These are phyloP conservation scores for Penelope pileata DNA, from an alignment of 2,113 vertebrate genomes.

Conservation along the genomic window DNA sequence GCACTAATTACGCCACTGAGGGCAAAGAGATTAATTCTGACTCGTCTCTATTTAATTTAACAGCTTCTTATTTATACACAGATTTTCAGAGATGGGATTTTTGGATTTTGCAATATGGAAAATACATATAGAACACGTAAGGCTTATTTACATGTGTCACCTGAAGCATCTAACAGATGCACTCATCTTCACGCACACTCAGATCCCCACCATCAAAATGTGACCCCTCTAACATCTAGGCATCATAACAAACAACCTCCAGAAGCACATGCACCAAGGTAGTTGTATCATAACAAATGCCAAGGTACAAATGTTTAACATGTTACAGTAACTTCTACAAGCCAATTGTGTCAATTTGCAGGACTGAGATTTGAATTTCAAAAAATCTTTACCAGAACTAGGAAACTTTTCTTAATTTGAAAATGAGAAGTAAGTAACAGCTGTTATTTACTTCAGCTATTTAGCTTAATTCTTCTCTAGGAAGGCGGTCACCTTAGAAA, in stretches of 20 bases:
- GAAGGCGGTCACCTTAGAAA: neutral
- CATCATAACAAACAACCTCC: neutral
- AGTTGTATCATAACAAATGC: rapidly evolving
- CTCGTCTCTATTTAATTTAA: neutral
- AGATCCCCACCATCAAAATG: too few species aligned
- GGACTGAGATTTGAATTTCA: neutral
- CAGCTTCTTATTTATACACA: neutral
- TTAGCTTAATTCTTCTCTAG: neutral
- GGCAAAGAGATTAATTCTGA: neutral
- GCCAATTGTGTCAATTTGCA: neutral
- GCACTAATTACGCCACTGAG: neutral
- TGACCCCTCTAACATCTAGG: neutral
- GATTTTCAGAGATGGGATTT: neutral
- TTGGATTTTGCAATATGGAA: neutral
- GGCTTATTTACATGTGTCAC: neutral
- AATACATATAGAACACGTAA: neutral
- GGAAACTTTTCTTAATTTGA: neutral
- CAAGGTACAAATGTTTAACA: neutral
- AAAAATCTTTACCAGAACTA: neutral
- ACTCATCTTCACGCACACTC: neutral
- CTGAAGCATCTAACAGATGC: neutral
- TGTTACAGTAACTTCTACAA: neutral
- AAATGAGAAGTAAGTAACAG: neutral
- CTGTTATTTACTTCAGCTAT: neutral
- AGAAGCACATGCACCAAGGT: neutral